A percentile compares a stretch with the other conserved stretches of the same genome.
These are phyloP conservation scores for Sphyrna mokarran DNA, from an alignment of 2,113 vertebrate genomes.

Conservation along the genomic window DNA sequence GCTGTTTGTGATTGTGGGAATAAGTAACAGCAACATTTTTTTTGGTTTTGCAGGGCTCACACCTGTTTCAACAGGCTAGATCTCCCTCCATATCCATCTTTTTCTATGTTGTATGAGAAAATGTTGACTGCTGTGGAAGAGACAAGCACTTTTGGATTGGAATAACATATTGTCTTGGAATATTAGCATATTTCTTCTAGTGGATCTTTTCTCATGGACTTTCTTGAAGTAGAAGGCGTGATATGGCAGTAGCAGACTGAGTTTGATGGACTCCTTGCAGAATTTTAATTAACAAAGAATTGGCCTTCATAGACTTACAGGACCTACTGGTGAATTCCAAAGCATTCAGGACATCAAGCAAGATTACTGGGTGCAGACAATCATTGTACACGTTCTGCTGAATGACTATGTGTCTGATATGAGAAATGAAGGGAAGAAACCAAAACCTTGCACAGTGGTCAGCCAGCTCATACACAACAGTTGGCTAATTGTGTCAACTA, in stretches of 20 bases:
- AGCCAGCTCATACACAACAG: background rate
- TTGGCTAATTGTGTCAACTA: constrained; percentile 6
- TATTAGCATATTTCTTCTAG: background rate
- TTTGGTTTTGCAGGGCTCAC: constrained; percentile 71
- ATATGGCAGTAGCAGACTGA: background rate
- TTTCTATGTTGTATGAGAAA: constrained; percentile 97
- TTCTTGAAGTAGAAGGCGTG: background rate
- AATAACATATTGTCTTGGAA: constrained; percentile 55
- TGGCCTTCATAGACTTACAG: background rate
- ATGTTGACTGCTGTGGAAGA: constrained; percentile 95
- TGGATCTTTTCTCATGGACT: background rate
- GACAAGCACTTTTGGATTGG: constrained; percentile 94
- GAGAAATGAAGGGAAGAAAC: constrained; percentile 25
- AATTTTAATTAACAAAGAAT: constrained; percentile 19
- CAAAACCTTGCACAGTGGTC: background rate
- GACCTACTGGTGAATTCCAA: background rate
- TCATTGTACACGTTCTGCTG: constrained; percentile 2
- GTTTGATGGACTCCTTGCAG: background rate
- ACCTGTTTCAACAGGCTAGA: constrained; percentile 97
- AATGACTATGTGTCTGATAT: background rate
- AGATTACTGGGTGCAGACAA: constrained; percentile 9
- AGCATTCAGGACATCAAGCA: background rate
- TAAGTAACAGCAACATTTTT: constrained; percentile 15
- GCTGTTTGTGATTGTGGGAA: background rate
- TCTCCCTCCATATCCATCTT: constrained; percentile 91